Evolutionary conservation across 2,888 invertebrate genomes (phyloP).

Genomic region (Gisinianus flammeolus): DNA sequence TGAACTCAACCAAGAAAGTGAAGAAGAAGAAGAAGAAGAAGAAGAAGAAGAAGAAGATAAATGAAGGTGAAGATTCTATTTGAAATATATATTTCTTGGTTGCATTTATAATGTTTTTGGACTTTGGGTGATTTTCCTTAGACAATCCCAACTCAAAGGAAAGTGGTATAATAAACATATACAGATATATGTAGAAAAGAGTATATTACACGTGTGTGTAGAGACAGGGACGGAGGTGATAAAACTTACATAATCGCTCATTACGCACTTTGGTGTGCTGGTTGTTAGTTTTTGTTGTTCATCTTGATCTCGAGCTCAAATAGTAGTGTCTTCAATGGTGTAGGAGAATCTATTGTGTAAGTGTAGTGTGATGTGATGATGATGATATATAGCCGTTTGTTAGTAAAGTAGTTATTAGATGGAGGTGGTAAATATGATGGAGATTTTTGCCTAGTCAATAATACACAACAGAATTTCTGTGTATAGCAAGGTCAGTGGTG

Average conservation of each 20-base stretch:
- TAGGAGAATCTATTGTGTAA: too few species aligned
- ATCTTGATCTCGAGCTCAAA: not conserved
- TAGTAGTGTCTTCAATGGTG: too few species aligned
- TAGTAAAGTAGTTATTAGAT: not conserved
- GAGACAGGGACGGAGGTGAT: constrained; percentile 13
- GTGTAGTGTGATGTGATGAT: too few species aligned
- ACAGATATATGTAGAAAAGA: not conserved
- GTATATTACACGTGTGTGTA: not conserved
- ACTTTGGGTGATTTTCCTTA: too few species aligned
- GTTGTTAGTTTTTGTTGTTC: not conserved
- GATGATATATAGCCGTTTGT: constrained; percentile 11
- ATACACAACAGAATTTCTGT: too few species aligned
- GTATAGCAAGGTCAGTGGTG: constrained; percentile 21
- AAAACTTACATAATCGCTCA: constrained; percentile 17
- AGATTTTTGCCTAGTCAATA: not conserved
- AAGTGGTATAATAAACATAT: not conserved
- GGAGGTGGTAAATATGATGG: not conserved
- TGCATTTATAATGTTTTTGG: too few species aligned
- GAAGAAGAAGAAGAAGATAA: constrained; percentile 1
- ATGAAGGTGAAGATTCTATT: constrained; percentile 14
- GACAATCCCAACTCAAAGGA: too few species aligned
- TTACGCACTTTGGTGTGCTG: not conserved
- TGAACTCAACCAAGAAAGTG: too few species aligned
- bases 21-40: not conserved
- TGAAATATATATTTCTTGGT: too few species aligned